Percentiles rank a stretch among this genome's conserved stretches.
Evolutionary conservation across 2,113 vertebrate genomes (phyloP).

Genomic region (Heloderma charlesbogerti): DNA sequence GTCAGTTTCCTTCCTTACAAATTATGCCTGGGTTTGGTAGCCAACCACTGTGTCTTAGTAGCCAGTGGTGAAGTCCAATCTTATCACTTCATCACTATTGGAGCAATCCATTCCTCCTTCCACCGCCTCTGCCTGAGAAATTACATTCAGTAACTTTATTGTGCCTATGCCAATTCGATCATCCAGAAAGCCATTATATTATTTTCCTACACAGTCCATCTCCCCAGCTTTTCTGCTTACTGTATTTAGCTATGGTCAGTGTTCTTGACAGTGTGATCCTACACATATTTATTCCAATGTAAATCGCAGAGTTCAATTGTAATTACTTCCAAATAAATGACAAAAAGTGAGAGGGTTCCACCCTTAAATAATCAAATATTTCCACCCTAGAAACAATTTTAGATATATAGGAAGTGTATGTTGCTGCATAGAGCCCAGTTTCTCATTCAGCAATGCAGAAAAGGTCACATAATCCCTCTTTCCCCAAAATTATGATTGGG

Average conservation of each 20-base stretch:
- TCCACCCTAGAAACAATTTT: background rate
- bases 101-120: too few species aligned
- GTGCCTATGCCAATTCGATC: background rate
- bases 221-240: background rate
- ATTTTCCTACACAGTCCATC: background rate
- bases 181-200: background rate
- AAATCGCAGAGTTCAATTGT: background rate
- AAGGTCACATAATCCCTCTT: background rate
- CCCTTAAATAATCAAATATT: too few species aligned
- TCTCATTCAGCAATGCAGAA: background rate
- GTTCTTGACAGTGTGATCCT: background rate
- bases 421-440: too few species aligned
- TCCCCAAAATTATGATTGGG: background rate
- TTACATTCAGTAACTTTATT: background rate
- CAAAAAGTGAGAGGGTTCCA: background rate
- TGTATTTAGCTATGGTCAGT: background rate
- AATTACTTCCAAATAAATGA: background rate
- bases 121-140: background rate
- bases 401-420: background rate
- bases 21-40: background rate
- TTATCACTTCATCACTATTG: background rate
- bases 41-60: background rate
- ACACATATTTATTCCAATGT: background rate
- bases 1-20: background rate
- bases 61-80: background rate